Percentiles rank a stretch among this genome's conserved stretches.
Evolutionary conservation across 2,888 invertebrate genomes (phyloP).

Genomic region (Quadroppia sp.): DNA sequence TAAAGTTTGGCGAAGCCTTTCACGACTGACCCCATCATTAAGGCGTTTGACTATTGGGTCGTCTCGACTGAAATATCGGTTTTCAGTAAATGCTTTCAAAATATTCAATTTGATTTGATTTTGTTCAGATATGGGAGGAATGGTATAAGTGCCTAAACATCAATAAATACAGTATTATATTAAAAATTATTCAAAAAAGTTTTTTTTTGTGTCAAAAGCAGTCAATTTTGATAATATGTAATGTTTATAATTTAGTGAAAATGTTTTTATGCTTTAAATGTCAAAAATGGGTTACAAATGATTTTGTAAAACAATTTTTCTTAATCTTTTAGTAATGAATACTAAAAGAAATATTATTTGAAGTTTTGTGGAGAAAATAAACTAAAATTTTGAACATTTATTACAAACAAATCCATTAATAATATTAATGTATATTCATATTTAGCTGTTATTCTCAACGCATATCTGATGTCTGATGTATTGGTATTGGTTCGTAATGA

Average conservation of each 20-base stretch:
- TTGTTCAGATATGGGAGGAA: neutral
- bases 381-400: conserved; percentile 23
- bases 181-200: too few species aligned
- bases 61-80: neutral
- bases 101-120: neutral
- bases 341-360: conserved; percentile 18
- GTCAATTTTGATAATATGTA: neutral
- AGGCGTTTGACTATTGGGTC: conserved; percentile 7
- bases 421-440: conserved; percentile 13
- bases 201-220: neutral
- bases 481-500: neutral
- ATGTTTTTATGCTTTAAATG: neutral
- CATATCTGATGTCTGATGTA: conserved; percentile 7
- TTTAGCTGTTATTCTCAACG: conserved; percentile 23
- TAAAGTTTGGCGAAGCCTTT: neutral
- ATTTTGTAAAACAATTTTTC: conserved; percentile 18
- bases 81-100: conserved; percentile 1
- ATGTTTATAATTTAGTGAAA: neutral
- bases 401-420: conserved; percentile 37
- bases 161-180: neutral
- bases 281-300: conserved; percentile 10
- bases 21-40: neutral
- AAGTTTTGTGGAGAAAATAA: neutral
- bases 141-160: conserved; percentile 28
- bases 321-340: neutral